A percentile compares a stretch with the other conserved stretches of the same genome.
phyloP scores from a whole-genome alignment of 2,113 vertebrate species.

The Malaclemys terrapin region DNA sequence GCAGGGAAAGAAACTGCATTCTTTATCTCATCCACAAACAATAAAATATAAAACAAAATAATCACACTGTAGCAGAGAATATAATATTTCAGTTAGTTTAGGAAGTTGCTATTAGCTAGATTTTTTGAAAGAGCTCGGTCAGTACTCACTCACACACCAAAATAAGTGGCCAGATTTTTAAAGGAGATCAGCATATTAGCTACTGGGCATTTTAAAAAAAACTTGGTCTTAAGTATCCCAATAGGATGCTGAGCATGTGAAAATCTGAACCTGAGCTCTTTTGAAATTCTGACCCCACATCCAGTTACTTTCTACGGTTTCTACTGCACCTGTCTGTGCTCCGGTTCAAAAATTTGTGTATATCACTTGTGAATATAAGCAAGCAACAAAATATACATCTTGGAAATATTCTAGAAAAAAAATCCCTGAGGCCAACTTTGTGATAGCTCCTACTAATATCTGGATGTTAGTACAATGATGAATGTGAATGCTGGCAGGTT shows the following conservation, averaged over 20 bases:
- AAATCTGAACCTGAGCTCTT: background rate
- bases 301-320: background rate
- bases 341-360: background rate
- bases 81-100: conserved; percentile 18
- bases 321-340: background rate
- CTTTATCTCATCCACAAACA: background rate
- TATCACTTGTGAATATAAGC: background rate
- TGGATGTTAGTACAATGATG: background rate
- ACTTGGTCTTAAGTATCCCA: background rate
- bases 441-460: conserved; percentile 14
- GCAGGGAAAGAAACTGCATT: background rate
- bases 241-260: conserved; percentile 1
- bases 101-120: background rate
- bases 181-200: background rate
- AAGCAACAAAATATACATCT: background rate
- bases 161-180: background rate
- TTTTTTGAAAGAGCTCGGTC: conserved; percentile 6
- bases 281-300: background rate
- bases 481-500: background rate
- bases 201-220: background rate
- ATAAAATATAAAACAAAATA: conserved; percentile 7
- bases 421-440: background rate
- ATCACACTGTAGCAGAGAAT: background rate
- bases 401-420: background rate
- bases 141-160: background rate